Base-by-base conservation (phyloP, 2,888 invertebrate species). In the Globia sparganii region DNA sequence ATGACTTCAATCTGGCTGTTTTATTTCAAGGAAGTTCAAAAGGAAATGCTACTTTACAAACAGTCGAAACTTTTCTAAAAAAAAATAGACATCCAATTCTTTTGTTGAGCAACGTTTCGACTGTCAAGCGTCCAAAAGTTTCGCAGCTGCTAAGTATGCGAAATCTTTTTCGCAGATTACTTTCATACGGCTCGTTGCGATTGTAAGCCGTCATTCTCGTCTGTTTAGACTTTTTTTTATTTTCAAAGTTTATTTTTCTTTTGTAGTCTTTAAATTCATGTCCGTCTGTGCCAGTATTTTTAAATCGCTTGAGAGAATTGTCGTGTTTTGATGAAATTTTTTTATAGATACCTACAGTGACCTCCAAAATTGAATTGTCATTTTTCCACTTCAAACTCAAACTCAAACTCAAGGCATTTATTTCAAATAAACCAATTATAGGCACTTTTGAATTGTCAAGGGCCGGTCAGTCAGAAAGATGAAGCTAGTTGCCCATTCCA, bases 111-210 rank as follows among this genome's bases (percentile, higher is more conserved):
- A 76, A 53, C 69, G 59, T 70, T 81, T 82, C 43, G 73, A 69
- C 68, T 85, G 83, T 75, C 73, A 86, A 83, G 68, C 25, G 64
- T 68, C 71, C 34, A 28, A 68, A 83, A 83, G 37, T 84, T 86
- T 83, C 59, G 31, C 65, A 76, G 71, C 83, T 78, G 79, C 71
- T 78, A 81, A 85, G 82, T 82, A 82, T 2, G 65, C 66, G 46
- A 74, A 85, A 78, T 86, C 70, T 75, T 83, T 85, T 74, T 83
- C 59, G 37, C 69, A 86, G 86, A 84, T 84, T 84, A 84, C 84
- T 84, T 84, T 84, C 84, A 83, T 83, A 79, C 79, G 86, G 86
- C 71, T 86, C 86, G 66, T 75, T 77, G 75, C 58, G 72, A 83
- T 82, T 83, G 86, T 82, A 70, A 77, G 68, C 68, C 66, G 73